These are phyloP conservation scores for Lycaon pictus DNA, from an alignment of 2,113 vertebrate species.

Conservation along the genomic window DNA sequence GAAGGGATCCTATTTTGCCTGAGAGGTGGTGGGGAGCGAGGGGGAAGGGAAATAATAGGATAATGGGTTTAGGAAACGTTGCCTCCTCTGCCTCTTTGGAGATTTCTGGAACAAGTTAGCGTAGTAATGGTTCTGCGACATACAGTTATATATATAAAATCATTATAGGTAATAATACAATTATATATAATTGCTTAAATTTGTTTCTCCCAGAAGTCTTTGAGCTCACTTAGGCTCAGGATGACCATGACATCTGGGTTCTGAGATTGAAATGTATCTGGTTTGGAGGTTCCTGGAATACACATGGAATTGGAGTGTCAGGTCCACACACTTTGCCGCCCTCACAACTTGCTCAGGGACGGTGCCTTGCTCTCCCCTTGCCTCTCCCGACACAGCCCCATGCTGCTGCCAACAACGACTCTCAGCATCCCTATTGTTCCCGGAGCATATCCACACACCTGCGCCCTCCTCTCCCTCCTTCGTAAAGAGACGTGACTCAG, in stretches of 20 bases:
- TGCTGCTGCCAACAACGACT: background rate
- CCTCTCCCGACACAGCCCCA: background rate
- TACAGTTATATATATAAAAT: no score
- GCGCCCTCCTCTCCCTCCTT: background rate
- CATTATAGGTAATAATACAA: background rate
- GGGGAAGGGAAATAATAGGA: background rate
- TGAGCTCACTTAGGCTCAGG: background rate
- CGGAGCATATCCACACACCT: fast-evolving
- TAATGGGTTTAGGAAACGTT: background rate
- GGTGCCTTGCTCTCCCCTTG: fast-evolving
- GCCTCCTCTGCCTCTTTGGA: background rate
- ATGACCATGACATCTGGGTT: background rate
- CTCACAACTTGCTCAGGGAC: fast-evolving
- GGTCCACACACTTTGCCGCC: background rate
- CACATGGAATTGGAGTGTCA: background rate
- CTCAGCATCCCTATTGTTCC: background rate
- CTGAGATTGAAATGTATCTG: background rate
- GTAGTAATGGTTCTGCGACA: background rate
- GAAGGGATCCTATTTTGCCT: background rate
- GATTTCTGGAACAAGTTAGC: background rate
- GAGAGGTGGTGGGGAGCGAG: background rate
- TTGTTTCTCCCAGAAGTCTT: background rate
- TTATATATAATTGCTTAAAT: background rate
- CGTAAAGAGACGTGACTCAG: slow-evolving; percentile 49
- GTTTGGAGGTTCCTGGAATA: background rate